phyloP scores from a whole-genome alignment of 2,113 vertebrate genomes.

The Melanerpes aurifrons region DNA sequence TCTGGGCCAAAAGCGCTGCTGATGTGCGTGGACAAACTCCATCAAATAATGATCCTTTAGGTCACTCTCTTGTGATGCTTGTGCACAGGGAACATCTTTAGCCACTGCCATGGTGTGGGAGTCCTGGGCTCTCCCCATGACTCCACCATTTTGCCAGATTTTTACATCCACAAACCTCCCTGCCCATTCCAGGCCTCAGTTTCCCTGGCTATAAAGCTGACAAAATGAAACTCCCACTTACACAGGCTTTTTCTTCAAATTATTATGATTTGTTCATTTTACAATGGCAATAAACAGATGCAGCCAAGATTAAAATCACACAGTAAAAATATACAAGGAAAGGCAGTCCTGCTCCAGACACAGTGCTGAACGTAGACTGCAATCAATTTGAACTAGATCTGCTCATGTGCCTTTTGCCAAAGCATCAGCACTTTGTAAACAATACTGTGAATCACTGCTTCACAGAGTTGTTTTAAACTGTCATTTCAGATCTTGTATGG shows the following conservation, averaged over 20 bases:
- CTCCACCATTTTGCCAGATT: neutral
- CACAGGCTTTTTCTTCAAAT: neutral
- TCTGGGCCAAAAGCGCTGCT: neutral
- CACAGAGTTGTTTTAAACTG: neutral
- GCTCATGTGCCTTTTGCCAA: neutral
- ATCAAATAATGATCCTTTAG: neutral
- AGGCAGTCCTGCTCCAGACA: constrained; percentile 6
- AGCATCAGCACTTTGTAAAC: constrained; percentile 20
- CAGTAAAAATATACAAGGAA: constrained; percentile 16
- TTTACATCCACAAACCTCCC: neutral
- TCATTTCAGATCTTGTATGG: neutral
- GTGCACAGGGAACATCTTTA: neutral
- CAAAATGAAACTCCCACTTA: neutral
- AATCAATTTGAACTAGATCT: neutral
- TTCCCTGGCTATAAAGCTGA: neutral
- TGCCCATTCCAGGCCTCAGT: neutral
- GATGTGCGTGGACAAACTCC: neutral
- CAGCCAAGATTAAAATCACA: constrained; percentile 31
- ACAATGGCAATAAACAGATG: neutral
- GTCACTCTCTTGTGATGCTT: neutral
- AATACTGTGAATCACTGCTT: neutral
- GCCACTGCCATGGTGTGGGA: fast-evolving
- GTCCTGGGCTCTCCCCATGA: neutral
- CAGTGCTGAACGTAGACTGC: neutral
- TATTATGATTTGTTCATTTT: neutral